Conservation (phyloP, 1,140 invertebrate genomes). For the Sarcophaga bullata region DNA sequence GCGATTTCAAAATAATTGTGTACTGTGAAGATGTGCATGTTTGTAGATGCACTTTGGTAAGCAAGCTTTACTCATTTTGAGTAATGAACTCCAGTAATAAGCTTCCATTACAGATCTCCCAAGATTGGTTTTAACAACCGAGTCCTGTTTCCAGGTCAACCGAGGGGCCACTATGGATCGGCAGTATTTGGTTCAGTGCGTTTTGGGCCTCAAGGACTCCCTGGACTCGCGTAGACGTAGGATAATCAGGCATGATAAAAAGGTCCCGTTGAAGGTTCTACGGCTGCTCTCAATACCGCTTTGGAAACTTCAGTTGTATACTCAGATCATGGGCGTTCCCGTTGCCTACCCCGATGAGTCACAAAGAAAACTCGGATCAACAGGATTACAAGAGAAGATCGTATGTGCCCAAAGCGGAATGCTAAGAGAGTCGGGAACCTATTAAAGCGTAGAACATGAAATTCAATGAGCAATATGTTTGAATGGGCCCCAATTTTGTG, state of each 20-base stretch:
- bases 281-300: constrained; percentile 82
- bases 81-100: background rate
- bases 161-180: constrained; percentile 84
- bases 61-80: background rate
- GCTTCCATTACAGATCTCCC: constrained; percentile 66
- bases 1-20: constrained; percentile 61
- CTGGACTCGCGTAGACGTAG: constrained; percentile 84
- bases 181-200: constrained; percentile 81
- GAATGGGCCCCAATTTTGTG: constrained; percentile 55
- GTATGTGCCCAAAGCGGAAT: constrained; percentile 58
- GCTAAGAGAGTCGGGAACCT: constrained; percentile 48
- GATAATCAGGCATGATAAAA: constrained; percentile 84
- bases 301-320: constrained; percentile 79
- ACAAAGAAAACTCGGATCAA: constrained; percentile 54
- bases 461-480: constrained; percentile 63
- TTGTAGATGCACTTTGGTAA: constrained; percentile 84
- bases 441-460: constrained; percentile 54
- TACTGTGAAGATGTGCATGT: constrained; percentile 79
- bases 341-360: constrained; percentile 76
- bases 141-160: constrained; percentile 90
- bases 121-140: constrained; percentile 85
- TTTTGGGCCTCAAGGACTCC: constrained; percentile 80
- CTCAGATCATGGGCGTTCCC: constrained; percentile 84
- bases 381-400: constrained; percentile 54
- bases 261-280: constrained; percentile 89